These are phyloP conservation scores for Aphelocoma coerulescens DNA, from an alignment of 2,113 vertebrate species.

Conservation along the genomic window DNA sequence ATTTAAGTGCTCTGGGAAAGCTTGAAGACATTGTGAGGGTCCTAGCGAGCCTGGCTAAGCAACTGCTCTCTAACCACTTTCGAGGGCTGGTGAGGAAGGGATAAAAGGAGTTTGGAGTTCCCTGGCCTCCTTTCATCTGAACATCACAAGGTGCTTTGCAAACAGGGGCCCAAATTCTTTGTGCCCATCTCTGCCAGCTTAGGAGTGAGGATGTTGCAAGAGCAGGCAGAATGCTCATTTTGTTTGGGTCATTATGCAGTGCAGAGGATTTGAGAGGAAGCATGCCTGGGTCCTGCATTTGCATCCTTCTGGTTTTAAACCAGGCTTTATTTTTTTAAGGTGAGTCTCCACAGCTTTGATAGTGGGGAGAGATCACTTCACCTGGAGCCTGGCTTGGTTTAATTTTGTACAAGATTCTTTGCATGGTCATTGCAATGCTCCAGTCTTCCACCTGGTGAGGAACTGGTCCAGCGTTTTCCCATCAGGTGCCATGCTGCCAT, in stretches of 20 bases:
- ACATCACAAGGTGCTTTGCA: background rate
- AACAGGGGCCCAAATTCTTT: background rate
- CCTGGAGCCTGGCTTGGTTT: background rate
- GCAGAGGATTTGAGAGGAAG: background rate
- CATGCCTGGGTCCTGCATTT: background rate
- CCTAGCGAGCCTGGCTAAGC: background rate
- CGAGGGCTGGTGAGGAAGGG: background rate
- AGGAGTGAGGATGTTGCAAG: background rate
- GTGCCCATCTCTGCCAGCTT: background rate
- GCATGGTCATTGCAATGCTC: background rate
- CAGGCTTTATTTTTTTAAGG: background rate
- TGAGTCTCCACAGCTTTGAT: background rate
- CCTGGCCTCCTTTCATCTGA: background rate
- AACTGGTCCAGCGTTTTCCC: background rate
- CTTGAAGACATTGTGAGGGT: background rate
- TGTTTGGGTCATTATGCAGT: background rate
- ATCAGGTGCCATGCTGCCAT: fast-evolving
- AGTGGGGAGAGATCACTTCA: fast-evolving
- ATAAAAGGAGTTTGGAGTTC: background rate
- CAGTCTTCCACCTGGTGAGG: background rate
- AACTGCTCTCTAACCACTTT: background rate
- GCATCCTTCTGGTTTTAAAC: background rate
- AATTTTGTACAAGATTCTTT: background rate
- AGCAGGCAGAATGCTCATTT: background rate
- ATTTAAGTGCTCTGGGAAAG: background rate